Base-by-base conservation (phyloP, 2,797 vertebrate genomes). In the Sebastes minor region DNA sequence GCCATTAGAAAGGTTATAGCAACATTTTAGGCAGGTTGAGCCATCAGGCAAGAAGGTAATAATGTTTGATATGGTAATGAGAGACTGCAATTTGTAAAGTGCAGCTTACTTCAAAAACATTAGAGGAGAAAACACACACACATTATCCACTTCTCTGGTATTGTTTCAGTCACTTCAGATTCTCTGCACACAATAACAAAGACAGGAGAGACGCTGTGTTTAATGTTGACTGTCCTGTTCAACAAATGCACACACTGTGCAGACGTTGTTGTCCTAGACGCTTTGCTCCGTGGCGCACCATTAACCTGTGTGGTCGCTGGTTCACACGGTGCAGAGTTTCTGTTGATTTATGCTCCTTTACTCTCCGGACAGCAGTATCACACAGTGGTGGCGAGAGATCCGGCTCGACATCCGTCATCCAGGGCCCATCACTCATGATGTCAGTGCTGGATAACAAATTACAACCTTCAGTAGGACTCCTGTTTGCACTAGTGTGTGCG, bases 291-390 rank as follows among this genome's bases (percentile, higher is more conserved):
- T 33, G 18, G 78, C 74, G 70, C 75, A 57, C 27, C 66, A 74
- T 86, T 77, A 83, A 76, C 63, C 79, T 33, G 63, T 69, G 76
- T 55, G 73, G 69, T 18, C 73, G 12, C 60, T 33, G 66, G 70
- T 85, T 87, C 81, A 82, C 62, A 74, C 0, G 14, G 8, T 32
- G 57, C 10, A 7, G 68, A 61, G 75, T 81, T 75, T 84, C 71
- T 92, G 87, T 91, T 91, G 85, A 85, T 89, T 87, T 86, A 88
- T 82, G 74, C 32, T 62, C 25, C 72, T 89, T 82, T 78, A 70
- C 74, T 82, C 70, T 60, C 76, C 1, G 3, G 65, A 70, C 73
- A 78, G 56, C 12, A 1, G 52, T n/a, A 64, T 81, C 46, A 55
- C 73, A 78, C 61, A 8, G 16, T 27, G 53, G 56, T 62, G 74